phyloP scores from a whole-genome alignment of 2,797 vertebrate genomes.

The Cottoperca gobio region DNA sequence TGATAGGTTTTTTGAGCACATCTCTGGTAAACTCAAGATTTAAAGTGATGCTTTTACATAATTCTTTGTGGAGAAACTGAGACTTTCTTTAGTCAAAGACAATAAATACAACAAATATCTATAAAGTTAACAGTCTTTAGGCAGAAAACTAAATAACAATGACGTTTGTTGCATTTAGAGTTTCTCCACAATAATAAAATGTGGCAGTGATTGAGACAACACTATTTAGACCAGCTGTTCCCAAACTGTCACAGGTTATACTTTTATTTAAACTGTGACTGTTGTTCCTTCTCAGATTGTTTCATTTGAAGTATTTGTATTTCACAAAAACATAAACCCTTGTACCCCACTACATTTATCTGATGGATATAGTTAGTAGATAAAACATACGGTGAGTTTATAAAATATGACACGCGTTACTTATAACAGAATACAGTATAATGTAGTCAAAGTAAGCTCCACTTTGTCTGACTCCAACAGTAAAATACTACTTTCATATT shows the following conservation, averaged over 20 bases:
- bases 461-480: too few species aligned
- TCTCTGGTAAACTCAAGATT: too few species aligned
- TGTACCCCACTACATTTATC: not conserved
- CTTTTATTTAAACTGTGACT: not conserved
- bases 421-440: not conserved
- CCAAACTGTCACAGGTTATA: not conserved
- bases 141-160: not conserved
- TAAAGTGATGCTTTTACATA: too few species aligned
- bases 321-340: not conserved
- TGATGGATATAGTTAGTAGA: not conserved
- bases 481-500: not conserved
- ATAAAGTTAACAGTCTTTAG: not conserved
- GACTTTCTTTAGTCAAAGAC: too few species aligned
- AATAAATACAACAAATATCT: not conserved
- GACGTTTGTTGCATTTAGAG: not conserved
- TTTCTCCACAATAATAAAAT: not conserved
- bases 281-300: not conserved
- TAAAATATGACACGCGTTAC: not conserved
- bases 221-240: not conserved
- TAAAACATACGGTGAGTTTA: not conserved
- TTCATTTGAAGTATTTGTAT: not conserved
- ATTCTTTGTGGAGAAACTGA: too few species aligned
- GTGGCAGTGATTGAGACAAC: not conserved
- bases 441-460: not conserved
- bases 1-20: not conserved